Evolutionary conservation across 35 echinoderm and acorn worm species (phyloP), one percentile per base, ranked within the genome.

Genomic region (Acanthaster planci): DNA sequence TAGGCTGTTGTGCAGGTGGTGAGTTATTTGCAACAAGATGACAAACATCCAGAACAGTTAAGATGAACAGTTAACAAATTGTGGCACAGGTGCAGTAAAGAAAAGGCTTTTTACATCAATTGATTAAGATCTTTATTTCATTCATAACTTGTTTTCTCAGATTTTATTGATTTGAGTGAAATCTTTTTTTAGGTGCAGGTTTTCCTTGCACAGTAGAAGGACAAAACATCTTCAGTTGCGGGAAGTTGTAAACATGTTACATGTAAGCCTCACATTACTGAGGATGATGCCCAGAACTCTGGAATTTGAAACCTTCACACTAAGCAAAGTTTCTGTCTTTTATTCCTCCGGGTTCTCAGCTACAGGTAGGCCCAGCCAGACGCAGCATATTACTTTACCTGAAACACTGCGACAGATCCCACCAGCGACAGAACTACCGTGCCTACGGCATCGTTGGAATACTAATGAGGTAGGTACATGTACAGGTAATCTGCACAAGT

Each of bases 361-460:
- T 30, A 83, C 81, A 83, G 56, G 79, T 57, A 57, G 53, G 53
- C 81, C 55, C 23, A 36, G 53, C 81, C 81, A 36, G 56, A 59
- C 38, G 51, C 56, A 83, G 81, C 23, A 72, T 72, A 72, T 72
- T 30, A 34, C 56, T 53, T 57, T 83, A 60, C 81, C 81, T 16
- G 56, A 83, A 29, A 83, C 53, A 27, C 81, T 83, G 26, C 51
- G 38, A 57, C 52, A 83, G 29, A 53, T 83, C 30, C 44, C 81
- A 31, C 17, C 31, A 34, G 40, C 81, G 10, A 32, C 26, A 38
- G 81, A 83, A 30, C 44, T 83, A 23, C 81, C 55, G 19, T 57
- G 44, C 44, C 38, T 57, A 12, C 56, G 38, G 59, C 81, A 83
- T 40, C 27, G 81, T 21, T 83, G 81, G 81, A 83, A 83, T 57